These are phyloP conservation scores for Ceratina calcarata DNA, from an alignment of 1,140 invertebrate genomes.

Conservation along the genomic window DNA sequence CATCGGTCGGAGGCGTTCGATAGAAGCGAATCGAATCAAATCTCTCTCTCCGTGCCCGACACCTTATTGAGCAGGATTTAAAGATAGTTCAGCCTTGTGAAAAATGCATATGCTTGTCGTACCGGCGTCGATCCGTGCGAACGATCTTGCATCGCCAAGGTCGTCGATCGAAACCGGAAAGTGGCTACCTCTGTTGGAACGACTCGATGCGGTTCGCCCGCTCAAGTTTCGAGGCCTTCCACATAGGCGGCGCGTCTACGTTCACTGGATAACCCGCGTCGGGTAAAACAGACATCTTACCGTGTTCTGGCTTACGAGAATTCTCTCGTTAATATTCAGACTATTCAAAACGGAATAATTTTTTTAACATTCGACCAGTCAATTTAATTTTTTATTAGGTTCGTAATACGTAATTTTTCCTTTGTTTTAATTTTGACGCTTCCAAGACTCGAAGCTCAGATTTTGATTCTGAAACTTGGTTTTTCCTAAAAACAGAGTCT, in stretches of 20 bases:
- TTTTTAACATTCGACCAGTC: too few relatives aligned
- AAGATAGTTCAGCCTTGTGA: constrained; percentile 56
- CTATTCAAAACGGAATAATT: too few relatives aligned
- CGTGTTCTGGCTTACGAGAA: not conserved
- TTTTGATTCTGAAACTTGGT: too few relatives aligned
- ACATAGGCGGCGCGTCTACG: constrained; percentile 49
- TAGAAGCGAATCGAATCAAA: constrained; percentile 39
- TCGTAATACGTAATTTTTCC: too few relatives aligned
- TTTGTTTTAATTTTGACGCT: too few relatives aligned
- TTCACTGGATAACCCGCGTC: constrained; percentile 10
- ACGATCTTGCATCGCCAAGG: constrained; percentile 24
- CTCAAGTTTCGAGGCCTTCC: constrained; percentile 33
- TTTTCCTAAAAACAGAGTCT: too few relatives aligned
- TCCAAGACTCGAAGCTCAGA: too few relatives aligned
- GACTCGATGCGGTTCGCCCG: not conserved
- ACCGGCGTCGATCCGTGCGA: constrained; percentile 14
- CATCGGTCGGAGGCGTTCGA: constrained; percentile 46
- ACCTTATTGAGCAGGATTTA: constrained; percentile 57
- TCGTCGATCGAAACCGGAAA: not conserved
- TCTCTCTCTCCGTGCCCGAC: constrained; percentile 27
- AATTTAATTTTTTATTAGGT: too few relatives aligned
- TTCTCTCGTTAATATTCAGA: not conserved
- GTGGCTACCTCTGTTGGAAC: constrained; percentile 66
- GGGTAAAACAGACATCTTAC: constrained; percentile 60
- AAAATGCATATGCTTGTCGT: constrained; percentile 48